phyloP scores from a whole-genome alignment of 2,113 vertebrate genomes.

The Falcunculus frontatus region DNA sequence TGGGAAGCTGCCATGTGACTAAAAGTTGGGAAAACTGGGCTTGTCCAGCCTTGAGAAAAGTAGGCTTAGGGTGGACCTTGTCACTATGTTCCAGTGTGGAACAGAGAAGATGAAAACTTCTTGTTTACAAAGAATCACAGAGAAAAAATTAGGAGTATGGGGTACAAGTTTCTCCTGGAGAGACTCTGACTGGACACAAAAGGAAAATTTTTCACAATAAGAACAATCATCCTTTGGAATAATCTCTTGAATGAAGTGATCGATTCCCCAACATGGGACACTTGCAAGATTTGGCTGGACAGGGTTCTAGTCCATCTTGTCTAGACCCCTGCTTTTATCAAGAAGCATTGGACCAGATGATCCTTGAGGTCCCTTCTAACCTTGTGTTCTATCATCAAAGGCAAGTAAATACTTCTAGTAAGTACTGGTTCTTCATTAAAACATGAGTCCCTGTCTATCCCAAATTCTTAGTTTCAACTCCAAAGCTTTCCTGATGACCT shows the following conservation, averaged over 20 bases:
- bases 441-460: rapidly evolving
- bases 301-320: not conserved
- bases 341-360: not conserved
- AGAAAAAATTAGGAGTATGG: too few relatives aligned
- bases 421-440: not conserved
- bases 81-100: not conserved
- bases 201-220: not conserved
- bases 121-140: not conserved
- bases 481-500: not conserved
- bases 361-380: not conserved
- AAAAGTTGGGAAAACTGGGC: not conserved
- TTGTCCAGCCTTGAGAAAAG: not conserved
- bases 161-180: not conserved
- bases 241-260: not conserved
- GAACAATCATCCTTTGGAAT: not conserved
- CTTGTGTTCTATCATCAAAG: not conserved
- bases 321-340: not conserved
- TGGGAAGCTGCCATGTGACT: not conserved
- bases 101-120: not conserved
- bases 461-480: not conserved
- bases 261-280: not conserved
- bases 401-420: not conserved
- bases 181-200: not conserved
- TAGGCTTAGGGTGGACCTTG: not conserved
- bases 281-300: too few relatives aligned